These are phyloP conservation scores for Perca fluviatilis DNA, from an alignment of 2,113 vertebrate genomes.

Conservation along the genomic window DNA sequence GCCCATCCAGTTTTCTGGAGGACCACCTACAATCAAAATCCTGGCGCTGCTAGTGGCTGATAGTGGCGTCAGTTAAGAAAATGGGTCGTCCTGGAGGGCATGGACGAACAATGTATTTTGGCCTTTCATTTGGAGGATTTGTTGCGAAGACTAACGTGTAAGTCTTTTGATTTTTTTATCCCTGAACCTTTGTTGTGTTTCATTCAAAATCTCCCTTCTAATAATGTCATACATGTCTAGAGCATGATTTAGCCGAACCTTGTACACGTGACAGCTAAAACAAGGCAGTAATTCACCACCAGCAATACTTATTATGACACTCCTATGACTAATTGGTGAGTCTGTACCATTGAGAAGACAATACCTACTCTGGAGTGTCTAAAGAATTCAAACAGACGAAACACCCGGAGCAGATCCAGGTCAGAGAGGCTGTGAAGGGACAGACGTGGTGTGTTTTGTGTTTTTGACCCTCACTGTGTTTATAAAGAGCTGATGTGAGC, in stretches of 20 bases:
- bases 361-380: not conserved
- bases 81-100: not conserved
- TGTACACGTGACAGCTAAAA: conserved; percentile 13
- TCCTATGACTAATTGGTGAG: conserved; percentile 43
- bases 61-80: not conserved
- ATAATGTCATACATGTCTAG: not conserved
- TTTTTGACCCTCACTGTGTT: conserved; percentile 57
- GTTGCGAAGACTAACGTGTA: not conserved
- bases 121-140: not conserved
- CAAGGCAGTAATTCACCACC: not conserved
- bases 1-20: too few relatives aligned
- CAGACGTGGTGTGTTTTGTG: conserved; percentile 21
- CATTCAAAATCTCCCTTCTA: not conserved
- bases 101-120: not conserved
- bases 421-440: conserved; percentile 26
- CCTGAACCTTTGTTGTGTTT: not conserved
- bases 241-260: not conserved
- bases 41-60: too few relatives aligned
- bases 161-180: not conserved
- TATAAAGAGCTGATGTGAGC: conserved; percentile 33
- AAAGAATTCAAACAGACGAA: conserved; percentile 7
- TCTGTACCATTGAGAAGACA: not conserved
- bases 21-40: too few relatives aligned
- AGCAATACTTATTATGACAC: conserved; percentile 7
- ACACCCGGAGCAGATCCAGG: not conserved